Conservation (phyloP, 1,140 invertebrate species). For the Eupeodes corollae region DNA sequence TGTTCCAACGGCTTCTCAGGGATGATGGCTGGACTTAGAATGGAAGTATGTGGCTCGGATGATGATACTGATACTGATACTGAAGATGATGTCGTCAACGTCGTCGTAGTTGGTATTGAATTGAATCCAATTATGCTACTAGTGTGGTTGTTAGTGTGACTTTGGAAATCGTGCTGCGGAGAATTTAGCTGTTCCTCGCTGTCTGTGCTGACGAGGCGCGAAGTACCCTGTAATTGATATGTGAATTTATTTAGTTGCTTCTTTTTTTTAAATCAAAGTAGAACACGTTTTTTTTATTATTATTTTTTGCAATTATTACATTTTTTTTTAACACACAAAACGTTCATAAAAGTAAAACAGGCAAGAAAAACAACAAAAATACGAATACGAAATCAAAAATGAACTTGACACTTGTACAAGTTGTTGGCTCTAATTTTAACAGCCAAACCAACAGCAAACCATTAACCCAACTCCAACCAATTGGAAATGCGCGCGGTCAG, state of each 20-base stretch:
- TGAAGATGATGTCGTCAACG: constrained; percentile 36
- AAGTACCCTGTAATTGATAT: constrained; percentile 40
- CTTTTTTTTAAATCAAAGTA: too few relatives aligned
- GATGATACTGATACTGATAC: constrained; percentile 35
- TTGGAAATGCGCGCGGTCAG: too few relatives aligned
- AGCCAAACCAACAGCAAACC: too few relatives aligned
- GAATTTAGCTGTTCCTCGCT: constrained; percentile 41
- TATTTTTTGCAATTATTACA: constrained; percentile 2
- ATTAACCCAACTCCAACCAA: too few relatives aligned
- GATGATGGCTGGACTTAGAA: too few relatives aligned
- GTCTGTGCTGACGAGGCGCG: constrained; percentile 49
- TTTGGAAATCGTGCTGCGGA: constrained; percentile 14
- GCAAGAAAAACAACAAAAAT: constrained; percentile 9
- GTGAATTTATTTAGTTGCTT: too few relatives aligned
- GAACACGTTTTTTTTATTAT: neutral
- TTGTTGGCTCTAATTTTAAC: too few relatives aligned
- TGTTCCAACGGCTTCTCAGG: neutral
- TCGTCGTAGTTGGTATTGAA: constrained; percentile 20
- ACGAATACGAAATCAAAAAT: neutral
- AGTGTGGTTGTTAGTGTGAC: constrained; percentile 8
- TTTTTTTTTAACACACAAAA: constrained; percentile 11
- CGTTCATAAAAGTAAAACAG: constrained; percentile 5
- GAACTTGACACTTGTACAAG: too few relatives aligned
- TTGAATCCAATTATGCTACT: constrained; percentile 35
- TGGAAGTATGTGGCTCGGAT: constrained; percentile 6